These are phyloP conservation scores for Trachelus troglodyta DNA, from an alignment of 2,888 invertebrate species.

Conservation along the genomic window DNA sequence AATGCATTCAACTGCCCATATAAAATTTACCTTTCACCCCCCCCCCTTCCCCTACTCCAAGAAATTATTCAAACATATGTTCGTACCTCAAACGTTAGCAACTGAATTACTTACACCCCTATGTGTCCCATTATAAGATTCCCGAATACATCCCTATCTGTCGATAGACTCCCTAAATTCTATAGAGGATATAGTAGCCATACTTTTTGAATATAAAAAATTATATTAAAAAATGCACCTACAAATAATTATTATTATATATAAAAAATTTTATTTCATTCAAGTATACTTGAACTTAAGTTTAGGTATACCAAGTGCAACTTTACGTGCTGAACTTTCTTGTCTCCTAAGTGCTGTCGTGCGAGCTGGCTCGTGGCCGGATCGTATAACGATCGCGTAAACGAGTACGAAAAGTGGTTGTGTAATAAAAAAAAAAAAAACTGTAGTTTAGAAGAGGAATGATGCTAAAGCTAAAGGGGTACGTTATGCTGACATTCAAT, in stretches of 20 bases:
- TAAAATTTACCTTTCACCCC: background rate
- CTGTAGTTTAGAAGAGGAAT: background rate
- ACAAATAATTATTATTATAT: background rate
- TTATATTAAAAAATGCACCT: background rate
- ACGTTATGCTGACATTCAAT: constrained; percentile 42
- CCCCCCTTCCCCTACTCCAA: background rate
- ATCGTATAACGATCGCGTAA: background rate
- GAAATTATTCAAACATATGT: background rate
- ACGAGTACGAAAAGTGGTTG: background rate
- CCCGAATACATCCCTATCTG: background rate
- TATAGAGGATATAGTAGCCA: background rate
- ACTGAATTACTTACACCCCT: background rate
- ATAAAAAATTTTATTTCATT: background rate
- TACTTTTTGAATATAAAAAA: background rate
- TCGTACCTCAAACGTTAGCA: background rate
- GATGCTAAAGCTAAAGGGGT: background rate
- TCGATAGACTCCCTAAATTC: background rate
- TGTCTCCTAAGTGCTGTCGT: background rate
- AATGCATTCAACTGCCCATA: background rate
- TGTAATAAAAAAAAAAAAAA: background rate
- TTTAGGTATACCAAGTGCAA: background rate
- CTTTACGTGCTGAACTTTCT: background rate
- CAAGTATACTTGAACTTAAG: background rate
- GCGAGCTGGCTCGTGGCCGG: background rate
- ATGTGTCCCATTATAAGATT: background rate